Conservation (phyloP, 2,113 vertebrate species). For the Pipa parva region DNA sequence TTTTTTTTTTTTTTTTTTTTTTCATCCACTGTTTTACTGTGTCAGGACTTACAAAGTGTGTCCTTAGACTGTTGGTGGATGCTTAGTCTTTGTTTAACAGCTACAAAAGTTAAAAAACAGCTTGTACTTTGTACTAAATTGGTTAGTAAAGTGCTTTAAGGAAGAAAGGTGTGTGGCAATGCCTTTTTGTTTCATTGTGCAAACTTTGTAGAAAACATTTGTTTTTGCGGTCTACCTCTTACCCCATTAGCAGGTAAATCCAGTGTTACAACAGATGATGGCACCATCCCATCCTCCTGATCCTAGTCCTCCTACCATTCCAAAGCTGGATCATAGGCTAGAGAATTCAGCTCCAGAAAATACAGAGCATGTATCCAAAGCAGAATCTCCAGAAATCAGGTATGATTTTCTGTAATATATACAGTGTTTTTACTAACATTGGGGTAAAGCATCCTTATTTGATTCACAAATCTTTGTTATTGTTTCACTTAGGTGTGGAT, state of each 20-base stretch:
- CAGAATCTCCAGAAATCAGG: background rate
- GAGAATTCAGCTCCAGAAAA: background rate
- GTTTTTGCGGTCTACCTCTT: background rate
- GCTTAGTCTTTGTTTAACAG: too few relatives aligned
- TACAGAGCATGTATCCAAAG: background rate
- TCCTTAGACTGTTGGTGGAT: too few relatives aligned
- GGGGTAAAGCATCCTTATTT: too few relatives aligned
- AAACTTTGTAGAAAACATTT: too few relatives aligned
- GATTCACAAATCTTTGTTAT: background rate
- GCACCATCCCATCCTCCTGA: background rate
- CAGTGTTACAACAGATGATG: slow-evolving; percentile 34
- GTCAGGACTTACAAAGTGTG: too few relatives aligned
- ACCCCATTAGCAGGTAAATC: slow-evolving; percentile 10
- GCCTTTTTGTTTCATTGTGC: too few relatives aligned
- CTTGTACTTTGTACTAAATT: too few relatives aligned
- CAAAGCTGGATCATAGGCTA: background rate
- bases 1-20: background rate
- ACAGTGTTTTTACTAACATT: too few relatives aligned
- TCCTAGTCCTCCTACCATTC: background rate
- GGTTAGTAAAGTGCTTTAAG: too few relatives aligned
- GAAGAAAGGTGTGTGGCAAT: too few relatives aligned
- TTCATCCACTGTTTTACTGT: background rate
- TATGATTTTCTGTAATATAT: slow-evolving; percentile 7
- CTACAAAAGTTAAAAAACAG: too few relatives aligned
- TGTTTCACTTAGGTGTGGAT: background rate